Conservation (phyloP, 2,113 vertebrate species). For the Cettia cetti region DNA sequence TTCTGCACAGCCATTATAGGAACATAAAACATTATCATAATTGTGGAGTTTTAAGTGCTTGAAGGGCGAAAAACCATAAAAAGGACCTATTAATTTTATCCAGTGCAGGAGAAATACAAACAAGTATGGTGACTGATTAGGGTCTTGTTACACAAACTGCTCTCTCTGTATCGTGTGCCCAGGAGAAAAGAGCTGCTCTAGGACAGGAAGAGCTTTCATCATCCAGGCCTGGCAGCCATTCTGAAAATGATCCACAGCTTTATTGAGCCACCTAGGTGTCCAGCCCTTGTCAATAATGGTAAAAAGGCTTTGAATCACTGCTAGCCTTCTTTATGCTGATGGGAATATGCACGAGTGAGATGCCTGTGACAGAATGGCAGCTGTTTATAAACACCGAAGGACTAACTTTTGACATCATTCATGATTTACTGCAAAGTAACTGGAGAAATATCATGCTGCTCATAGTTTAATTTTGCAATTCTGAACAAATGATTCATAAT, state of each 20-base stretch:
- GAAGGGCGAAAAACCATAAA: not conserved
- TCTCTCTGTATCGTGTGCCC: not conserved
- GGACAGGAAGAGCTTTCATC: not conserved
- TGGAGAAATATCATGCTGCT: not conserved
- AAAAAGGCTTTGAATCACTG: not conserved
- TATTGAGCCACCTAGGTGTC: not conserved
- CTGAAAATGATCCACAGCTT: not conserved
- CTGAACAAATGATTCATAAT: not conserved
- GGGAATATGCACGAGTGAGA: fast-evolving
- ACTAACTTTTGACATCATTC: not conserved
- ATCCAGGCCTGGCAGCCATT: not conserved
- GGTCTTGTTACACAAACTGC: not conserved
- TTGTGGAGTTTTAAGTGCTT: not conserved
- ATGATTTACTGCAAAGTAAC: not conserved
- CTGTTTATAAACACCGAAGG: not conserved
- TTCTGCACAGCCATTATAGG: not conserved
- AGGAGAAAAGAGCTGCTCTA: not conserved
- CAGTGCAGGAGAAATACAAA: not conserved
- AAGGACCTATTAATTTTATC: not conserved
- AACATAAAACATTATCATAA: not conserved
- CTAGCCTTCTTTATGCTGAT: not conserved
- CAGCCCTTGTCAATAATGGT: not conserved
- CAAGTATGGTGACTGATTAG: not conserved
- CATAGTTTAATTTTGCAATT: not conserved
- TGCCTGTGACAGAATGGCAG: not conserved